These are phyloP conservation scores for Hydrochoerus hydrochaeris DNA, from an alignment of 2,113 vertebrate genomes.

Conservation along the genomic window DNA sequence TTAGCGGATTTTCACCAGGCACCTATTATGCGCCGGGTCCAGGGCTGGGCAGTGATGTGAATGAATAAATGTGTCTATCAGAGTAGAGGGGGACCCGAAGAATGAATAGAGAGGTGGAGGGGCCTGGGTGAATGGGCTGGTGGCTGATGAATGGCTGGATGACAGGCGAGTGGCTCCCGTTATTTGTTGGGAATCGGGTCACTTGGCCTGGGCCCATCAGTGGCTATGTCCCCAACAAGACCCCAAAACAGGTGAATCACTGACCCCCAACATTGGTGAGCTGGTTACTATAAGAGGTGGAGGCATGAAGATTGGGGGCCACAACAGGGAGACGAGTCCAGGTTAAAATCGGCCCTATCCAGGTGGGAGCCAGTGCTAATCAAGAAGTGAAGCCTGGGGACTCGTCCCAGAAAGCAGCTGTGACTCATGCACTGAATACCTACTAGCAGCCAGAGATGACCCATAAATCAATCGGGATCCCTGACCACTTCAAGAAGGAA, in stretches of 20 bases:
- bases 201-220: background rate
- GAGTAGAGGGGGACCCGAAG: too few relatives aligned
- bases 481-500: background rate
- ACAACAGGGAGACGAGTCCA: background rate
- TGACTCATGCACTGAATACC: constrained; percentile 20
- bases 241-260: constrained; percentile 68
- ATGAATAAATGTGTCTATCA: rapidly evolving
- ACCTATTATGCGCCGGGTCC: background rate
- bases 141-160: background rate
- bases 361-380: background rate
- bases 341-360: constrained; percentile 6
- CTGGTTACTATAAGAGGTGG: background rate
- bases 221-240: background rate
- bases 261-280: background rate
- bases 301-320: background rate
- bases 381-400: background rate
- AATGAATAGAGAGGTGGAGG: rapidly evolving
- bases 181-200: background rate
- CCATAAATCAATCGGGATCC: background rate
- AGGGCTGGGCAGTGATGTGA: background rate
- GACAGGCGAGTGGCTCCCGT: background rate
- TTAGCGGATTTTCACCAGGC: background rate
- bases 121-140: background rate
- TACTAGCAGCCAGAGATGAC: background rate
- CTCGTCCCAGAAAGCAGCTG: background rate